Evolutionary conservation across 1,140 invertebrate genomes (phyloP), one percentile per base, ranked within the genome.

Genomic region (Pectinophora gossypiella): DNA sequence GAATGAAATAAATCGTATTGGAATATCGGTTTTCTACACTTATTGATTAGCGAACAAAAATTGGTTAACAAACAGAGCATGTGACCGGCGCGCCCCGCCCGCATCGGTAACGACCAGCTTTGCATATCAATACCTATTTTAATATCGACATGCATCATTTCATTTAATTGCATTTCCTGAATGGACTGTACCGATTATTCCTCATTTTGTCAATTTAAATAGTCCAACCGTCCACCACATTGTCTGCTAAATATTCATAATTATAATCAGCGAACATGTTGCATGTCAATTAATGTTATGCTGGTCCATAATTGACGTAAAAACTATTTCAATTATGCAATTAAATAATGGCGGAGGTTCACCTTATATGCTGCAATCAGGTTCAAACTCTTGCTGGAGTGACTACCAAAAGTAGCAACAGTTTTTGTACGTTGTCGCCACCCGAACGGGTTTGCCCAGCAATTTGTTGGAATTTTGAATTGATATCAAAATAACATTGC

Each of bases 101-200:
- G 68, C 68, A 68, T 75, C 57, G 59, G 61, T 69, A 73, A 73
- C 71, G 74, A 54, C 57, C 67, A 52, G 68, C 69, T 85, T 87
- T 84, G 69, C 84, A 87, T 87, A 85, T 85, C 81, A 85, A 84
- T 87, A 72, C 69, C 53, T 73, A 68, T 75, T 84, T 78, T 82
- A 80, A 76, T 75, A 77, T 74, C 70, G 78, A 79, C 76, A 87
- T 68, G 81, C 75, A 82, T 81, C 81, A 84, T 82, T 85, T 76
- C 61, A 77, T 84, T 77, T 85, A 76, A 84, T 85, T 84, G 64
- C 69, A 77, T 72, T 82, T 79, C 75, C 79, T 76, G 66, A 67
- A 69, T 57, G 49, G 48, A 36, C 43, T 16, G 15, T 43, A 45
- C 54, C 47, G 60, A 64, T 66, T 59, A 60, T 56, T 70, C 51